Conservation (phyloP, 2,888 invertebrate genomes). For the Tricholauxania praeusta region DNA sequence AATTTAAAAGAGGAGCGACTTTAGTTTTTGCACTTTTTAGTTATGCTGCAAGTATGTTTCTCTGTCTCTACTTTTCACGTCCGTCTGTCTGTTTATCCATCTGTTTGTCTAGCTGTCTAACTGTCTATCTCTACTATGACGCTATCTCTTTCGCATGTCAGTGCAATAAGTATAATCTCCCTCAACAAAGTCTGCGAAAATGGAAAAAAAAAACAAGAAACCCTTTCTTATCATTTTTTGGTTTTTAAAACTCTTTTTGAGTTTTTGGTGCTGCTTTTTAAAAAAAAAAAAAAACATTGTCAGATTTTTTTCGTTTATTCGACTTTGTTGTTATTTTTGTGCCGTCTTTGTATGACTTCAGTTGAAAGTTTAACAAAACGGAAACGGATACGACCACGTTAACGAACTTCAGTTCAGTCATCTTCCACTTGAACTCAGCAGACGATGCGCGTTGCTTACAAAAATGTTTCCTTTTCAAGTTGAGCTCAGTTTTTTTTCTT, state of each 20-base stretch:
- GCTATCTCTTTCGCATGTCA: constrained; percentile 10
- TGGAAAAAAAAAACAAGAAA: too few relatives aligned
- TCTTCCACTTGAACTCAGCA: constrained; percentile 47
- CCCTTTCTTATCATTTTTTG: too few relatives aligned
- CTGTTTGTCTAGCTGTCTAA: background rate
- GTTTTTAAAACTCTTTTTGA: too few relatives aligned
- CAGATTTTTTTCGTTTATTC: background rate
- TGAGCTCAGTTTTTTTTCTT: background rate
- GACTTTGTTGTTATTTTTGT: constrained; percentile 1
- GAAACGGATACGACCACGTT: constrained; percentile 52
- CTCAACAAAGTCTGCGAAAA: too few relatives aligned
- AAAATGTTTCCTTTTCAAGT: constrained; percentile 26
- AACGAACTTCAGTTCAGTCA: constrained; percentile 52
- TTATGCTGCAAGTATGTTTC: background rate
- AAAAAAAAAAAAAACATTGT: too few relatives aligned
- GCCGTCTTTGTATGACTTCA: constrained; percentile 28
- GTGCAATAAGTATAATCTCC: too few relatives aligned
- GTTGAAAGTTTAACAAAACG: constrained; percentile 49
- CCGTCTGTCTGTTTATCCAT: constrained; percentile 20
- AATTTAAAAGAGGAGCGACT: constrained; percentile 39
- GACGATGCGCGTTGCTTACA: background rate
- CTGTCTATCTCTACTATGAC: background rate
- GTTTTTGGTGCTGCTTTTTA: too few relatives aligned
- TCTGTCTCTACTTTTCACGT: background rate
- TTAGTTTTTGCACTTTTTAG: constrained; percentile 16